Evolutionary conservation across 2,113 vertebrate genomes (phyloP), one percentile per base, ranked within the genome.

Genomic region (Megaceryle maxima): DNA sequence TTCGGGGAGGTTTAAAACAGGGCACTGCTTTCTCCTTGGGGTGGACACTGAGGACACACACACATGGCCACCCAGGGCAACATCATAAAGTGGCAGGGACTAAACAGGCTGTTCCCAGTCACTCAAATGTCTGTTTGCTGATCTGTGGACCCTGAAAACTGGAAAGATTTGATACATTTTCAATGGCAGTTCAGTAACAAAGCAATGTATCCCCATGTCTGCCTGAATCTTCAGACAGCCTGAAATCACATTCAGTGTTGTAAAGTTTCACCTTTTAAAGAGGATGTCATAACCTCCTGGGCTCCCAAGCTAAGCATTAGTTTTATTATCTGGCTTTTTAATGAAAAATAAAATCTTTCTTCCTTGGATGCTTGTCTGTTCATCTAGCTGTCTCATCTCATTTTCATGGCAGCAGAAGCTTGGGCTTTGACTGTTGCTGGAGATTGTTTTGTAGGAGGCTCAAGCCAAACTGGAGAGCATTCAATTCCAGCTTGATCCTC

Each of bases 31-130:
- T 44, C 26, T 73, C 57, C 53, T 59, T 50, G 59, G 33, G 15
- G 9, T 59, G 28, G 66, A 41, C 0, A 0, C 8, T 5, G 73
- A 87, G 70, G 62, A 29, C 28, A 8, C 0, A 0, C 28, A 8
- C 0, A 0, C 11, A 1, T 39, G 55, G 55, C 50, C 12, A 39
- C 70, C 28, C 74, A 56, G 68, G 59, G 55, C 67, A 92, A 70
- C 63, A 74, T 53, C 31, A 14, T 31, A 9, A 44, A 44, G 41
- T 0, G 0, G 22, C 29, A 69, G 62, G 16, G 62, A 29, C 16
- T 0, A 0, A 59, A 18, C 4, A 28, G 48, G 53, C n/a, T 37
- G 20, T 33, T 83, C 28, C 57, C 75, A 57, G 55, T 43, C 83
- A 80, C 16, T 73, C 70, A 76, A 31, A n/a, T 3, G 3, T 56